Evolutionary conservation across 2,888 invertebrate species (phyloP).

Genomic region (Troides aeacus): DNA sequence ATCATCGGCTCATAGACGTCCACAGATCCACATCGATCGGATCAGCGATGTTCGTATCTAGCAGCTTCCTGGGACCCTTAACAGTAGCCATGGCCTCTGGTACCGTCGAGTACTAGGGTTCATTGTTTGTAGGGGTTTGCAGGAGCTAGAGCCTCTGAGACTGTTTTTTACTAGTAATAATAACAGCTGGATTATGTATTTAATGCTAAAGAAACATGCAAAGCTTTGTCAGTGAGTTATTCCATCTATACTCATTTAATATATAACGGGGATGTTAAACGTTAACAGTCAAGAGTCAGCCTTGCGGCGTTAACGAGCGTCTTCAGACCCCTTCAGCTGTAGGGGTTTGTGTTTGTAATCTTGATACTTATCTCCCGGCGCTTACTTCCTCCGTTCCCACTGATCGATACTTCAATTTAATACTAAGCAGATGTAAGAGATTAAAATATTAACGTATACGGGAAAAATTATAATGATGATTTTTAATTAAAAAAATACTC

Average conservation of each 20-base stretch:
- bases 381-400: conserved; percentile 7
- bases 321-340: conserved; percentile 16
- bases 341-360: conserved; percentile 26
- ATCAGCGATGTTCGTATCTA: too few species aligned
- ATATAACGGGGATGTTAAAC: conserved; percentile 15
- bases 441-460: conserved; percentile 8
- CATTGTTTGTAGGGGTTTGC: too few species aligned
- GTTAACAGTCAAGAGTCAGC: conserved; percentile 24
- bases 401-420: conserved; percentile 21
- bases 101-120: too few species aligned
- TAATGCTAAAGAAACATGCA: neutral
- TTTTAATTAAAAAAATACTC: too few species aligned
- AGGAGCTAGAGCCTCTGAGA: too few species aligned
- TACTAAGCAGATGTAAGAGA: conserved; percentile 14
- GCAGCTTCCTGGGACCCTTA: too few species aligned
- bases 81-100: too few species aligned
- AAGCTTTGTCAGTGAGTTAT: neutral
- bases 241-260: conserved; percentile 10
- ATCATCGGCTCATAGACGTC: too few species aligned
- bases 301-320: conserved; percentile 25
- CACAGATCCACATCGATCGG: too few species aligned
- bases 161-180: too few species aligned
- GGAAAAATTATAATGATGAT: too few species aligned
- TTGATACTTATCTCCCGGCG: conserved; percentile 19
- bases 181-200: too few species aligned